phyloP scores from a whole-genome alignment of 2,797 vertebrate genomes.

The Periparus ater region DNA sequence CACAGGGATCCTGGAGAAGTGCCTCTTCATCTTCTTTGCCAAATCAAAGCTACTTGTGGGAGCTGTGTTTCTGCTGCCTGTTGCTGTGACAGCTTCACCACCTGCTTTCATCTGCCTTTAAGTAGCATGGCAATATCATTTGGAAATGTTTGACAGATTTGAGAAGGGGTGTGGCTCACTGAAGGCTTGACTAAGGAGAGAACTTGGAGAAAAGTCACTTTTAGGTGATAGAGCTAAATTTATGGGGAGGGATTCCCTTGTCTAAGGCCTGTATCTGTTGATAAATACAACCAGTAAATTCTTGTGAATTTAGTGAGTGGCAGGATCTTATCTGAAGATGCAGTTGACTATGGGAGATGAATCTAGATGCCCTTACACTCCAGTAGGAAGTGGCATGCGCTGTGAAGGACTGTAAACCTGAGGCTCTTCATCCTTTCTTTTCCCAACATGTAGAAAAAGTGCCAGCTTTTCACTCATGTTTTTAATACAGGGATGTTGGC shows the following conservation, averaged over 20 bases:
- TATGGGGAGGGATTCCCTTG: background rate
- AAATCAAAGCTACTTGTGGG: background rate
- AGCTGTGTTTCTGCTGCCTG: background rate
- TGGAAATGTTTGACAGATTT: background rate
- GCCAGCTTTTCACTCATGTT: background rate
- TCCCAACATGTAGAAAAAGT: background rate
- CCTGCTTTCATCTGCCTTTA: background rate
- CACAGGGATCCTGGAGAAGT: background rate
- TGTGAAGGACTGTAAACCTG: background rate
- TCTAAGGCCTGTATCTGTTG: background rate
- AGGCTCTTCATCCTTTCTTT: background rate
- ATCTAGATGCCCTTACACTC: background rate
- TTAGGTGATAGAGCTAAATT: background rate
- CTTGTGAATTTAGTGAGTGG: background rate
- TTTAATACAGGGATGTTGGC: background rate
- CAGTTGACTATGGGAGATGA: background rate
- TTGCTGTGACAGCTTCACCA: background rate
- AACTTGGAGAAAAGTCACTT: background rate
- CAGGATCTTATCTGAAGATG: background rate
- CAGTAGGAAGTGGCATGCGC: rapidly evolving
- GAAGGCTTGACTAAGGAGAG: background rate
- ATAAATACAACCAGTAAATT: background rate
- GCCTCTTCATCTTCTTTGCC: background rate
- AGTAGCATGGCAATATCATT: background rate
- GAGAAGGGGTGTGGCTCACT: background rate